A percentile compares a stretch with the other conserved stretches of the same genome.
These are phyloP conservation scores for Erebia aethiops DNA, from an alignment of 2,888 invertebrate genomes.

Conservation along the genomic window DNA sequence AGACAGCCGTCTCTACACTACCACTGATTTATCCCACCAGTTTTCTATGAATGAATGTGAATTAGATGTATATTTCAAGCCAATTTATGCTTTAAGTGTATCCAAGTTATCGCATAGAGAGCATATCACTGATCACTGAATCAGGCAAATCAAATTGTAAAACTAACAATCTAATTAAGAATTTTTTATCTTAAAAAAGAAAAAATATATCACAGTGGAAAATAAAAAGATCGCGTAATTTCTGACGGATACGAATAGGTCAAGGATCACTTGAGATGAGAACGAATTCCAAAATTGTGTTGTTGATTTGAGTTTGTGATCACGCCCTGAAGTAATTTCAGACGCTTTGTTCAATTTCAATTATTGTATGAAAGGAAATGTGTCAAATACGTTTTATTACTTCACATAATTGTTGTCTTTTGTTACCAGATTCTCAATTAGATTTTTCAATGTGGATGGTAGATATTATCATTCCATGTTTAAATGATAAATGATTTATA, in stretches of 20 bases:
- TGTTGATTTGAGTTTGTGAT: conserved; percentile 8
- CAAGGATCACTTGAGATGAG: conserved; percentile 14
- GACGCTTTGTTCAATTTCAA: conserved; percentile 11
- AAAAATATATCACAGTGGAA: neutral
- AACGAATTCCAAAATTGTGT: conserved; percentile 15
- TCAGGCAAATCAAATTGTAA: too few relatives aligned
- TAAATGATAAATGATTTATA: too few relatives aligned
- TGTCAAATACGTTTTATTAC: neutral
- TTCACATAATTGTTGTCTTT: neutral
- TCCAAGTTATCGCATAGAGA: too few relatives aligned
- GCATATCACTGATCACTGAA: too few relatives aligned
- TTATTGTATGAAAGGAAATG: neutral
- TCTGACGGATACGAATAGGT: conserved; percentile 9
- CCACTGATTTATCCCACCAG: too few relatives aligned
- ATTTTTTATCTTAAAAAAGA: neutral
- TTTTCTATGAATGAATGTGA: neutral
- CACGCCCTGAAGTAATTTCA: conserved; percentile 5
- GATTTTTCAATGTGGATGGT: conserved; percentile 1
- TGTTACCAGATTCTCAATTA: neutral
- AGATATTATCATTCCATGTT: too few relatives aligned
- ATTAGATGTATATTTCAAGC: neutral
- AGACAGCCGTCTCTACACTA: too few relatives aligned
- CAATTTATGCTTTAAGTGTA: neutral
- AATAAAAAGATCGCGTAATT: conserved; percentile 8
- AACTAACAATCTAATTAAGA: too few relatives aligned